A percentile compares a stretch with the other conserved stretches of the same genome.
Conservation (phyloP, 1,140 invertebrate genomes). For the Linepithema humile region DNA sequence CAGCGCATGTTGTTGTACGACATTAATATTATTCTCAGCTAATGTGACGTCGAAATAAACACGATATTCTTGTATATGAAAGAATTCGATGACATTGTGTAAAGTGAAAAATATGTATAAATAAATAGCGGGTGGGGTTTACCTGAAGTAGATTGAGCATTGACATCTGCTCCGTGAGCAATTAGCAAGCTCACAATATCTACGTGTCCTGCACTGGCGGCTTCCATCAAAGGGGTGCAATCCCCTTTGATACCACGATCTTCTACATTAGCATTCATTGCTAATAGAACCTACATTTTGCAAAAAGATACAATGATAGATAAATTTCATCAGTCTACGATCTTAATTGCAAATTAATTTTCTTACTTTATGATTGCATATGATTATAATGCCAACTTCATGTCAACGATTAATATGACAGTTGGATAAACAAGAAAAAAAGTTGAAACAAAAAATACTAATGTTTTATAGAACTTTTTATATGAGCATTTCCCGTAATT, state of each 20-base stretch:
- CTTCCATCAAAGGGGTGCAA: conserved; percentile 98
- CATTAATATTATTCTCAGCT: background rate
- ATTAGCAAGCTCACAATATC: conserved; percentile 97
- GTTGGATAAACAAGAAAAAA: conserved; percentile 42
- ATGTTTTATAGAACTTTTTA: conserved; percentile 1
- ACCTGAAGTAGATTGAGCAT: conserved; percentile 97
- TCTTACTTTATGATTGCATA: conserved; percentile 9
- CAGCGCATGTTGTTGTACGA: no score
- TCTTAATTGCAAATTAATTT: background rate
- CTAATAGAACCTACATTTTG: conserved; percentile 92
- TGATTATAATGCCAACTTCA: conserved; percentile 41
- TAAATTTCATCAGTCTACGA: background rate
- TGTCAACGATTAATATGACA: background rate
- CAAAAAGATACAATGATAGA: conserved; percentile 12
- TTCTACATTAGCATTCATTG: conserved; percentile 99
- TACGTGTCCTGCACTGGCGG: conserved; percentile 96
- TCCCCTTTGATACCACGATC: conserved; percentile 97
- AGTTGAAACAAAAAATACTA: background rate
- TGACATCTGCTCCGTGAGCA: conserved; percentile 97
- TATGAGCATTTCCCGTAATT: no score
- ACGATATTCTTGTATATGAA: background rate
- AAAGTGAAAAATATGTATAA: background rate
- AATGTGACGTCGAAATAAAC: background rate
- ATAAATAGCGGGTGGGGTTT: conserved; percentile 63
- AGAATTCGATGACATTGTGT: background rate